phyloP scores from a whole-genome alignment of 2,113 vertebrate genomes.

The Tyrannus savana region DNA sequence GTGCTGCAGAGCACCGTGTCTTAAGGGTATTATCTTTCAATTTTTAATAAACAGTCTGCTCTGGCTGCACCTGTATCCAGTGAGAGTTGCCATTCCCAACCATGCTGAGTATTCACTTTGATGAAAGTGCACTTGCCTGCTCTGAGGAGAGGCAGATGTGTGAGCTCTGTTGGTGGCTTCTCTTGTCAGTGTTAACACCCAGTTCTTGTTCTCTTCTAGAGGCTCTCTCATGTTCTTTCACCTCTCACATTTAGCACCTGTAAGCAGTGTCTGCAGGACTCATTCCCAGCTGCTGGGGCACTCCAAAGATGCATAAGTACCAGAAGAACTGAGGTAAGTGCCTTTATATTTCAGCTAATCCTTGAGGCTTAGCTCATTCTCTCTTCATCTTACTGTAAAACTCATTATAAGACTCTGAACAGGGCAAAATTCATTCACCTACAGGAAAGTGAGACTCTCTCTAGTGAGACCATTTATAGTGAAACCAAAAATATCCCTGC shows the following conservation, averaged over 20 bases:
- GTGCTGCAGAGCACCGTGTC: not conserved
- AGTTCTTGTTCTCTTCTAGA: not conserved
- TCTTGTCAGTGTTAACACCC: not conserved
- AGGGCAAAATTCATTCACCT: not conserved
- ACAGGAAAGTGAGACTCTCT: not conserved
- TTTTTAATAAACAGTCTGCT: not conserved
- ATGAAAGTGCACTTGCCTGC: not conserved
- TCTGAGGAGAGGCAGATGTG: not conserved
- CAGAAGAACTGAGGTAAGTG: not conserved
- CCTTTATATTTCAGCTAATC: not conserved
- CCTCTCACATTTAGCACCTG: not conserved
- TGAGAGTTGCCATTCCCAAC: not conserved
- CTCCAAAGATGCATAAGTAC: not conserved
- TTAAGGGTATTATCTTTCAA: not conserved
- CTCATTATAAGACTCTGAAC: not conserved
- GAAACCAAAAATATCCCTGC: not conserved
- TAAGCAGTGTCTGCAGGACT: not conserved
- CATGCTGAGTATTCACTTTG: not conserved
- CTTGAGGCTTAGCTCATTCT: not conserved
- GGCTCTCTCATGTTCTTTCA: not conserved
- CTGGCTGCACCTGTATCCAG: not conserved
- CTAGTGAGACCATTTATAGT: not conserved
- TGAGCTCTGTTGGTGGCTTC: not conserved
- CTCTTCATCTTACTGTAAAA: not conserved
- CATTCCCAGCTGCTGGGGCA: not conserved